Evolutionary conservation across 2,113 vertebrate species (phyloP).

Genomic region (Pygoscelis adeliae): DNA sequence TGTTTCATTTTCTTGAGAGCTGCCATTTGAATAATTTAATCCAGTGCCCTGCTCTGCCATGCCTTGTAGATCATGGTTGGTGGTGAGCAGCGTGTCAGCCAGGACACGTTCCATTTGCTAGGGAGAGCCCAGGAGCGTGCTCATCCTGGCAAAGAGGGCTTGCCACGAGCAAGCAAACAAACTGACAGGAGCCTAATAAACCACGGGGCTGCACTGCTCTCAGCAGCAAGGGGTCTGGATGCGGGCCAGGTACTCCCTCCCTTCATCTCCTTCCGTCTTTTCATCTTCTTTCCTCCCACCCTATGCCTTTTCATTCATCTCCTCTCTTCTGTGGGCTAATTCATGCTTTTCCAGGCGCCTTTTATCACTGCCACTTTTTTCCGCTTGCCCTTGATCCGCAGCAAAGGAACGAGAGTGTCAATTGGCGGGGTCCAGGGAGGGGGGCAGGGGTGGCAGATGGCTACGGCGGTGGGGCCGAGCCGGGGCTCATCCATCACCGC

Average conservation of each 20-base stretch:
- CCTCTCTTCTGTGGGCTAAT: neutral
- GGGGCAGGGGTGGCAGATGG: neutral
- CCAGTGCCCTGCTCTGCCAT: neutral
- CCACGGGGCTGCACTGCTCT: rapidly evolving
- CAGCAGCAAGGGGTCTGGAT: neutral
- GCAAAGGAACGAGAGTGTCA: neutral
- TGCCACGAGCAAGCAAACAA: rapidly evolving
- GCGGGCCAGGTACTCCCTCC: neutral
- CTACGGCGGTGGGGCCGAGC: neutral
- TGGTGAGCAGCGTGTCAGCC: rapidly evolving
- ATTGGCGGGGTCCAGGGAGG: neutral
- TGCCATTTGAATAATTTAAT: neutral
- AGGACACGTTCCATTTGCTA: rapidly evolving
- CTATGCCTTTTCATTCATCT: neutral
- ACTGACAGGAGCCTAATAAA: neutral
- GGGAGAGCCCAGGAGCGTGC: neutral
- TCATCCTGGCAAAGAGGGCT: neutral
- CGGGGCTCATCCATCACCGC: neutral
- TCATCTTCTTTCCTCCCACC: neutral
- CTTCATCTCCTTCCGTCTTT: neutral
- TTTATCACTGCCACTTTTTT: neutral
- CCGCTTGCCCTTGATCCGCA: rapidly evolving
- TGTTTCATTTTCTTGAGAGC: neutral
- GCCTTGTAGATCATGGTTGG: neutral
- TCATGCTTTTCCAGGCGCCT: rapidly evolving